phyloP scores from a whole-genome alignment of 2,888 invertebrate genomes.

The Penaeus monodon region DNA sequence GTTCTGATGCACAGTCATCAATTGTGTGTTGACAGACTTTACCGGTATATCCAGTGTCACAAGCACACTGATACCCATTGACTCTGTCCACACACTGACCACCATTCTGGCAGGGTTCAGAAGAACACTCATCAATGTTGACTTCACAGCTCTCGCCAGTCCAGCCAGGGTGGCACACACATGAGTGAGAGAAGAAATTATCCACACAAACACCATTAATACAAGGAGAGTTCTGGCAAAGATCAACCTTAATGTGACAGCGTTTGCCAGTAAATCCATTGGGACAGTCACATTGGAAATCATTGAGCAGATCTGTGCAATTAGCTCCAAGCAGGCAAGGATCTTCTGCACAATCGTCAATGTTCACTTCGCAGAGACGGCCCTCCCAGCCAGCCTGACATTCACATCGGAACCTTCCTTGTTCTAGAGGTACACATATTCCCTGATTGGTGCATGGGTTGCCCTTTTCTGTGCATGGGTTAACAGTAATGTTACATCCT shows the following conservation, averaged over 20 bases:
- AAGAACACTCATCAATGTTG: conserved; percentile 91
- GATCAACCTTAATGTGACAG: conserved; percentile 93
- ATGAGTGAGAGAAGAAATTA: conserved; percentile 86
- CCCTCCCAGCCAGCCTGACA: conserved; percentile 98
- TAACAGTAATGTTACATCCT: conserved; percentile 90
- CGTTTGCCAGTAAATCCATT: conserved; percentile 93
- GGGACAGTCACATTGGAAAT: conserved; percentile 93
- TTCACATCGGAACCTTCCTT: conserved; percentile 91
- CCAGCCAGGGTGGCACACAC: conserved; percentile 94
- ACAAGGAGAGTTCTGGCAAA: conserved; percentile 91
- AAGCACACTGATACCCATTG: conserved; percentile 86
- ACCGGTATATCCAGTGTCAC: conserved; percentile 94
- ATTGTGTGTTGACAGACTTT: conserved; percentile 92
- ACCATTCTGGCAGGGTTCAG: conserved; percentile 90
- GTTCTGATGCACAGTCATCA: conserved; percentile 89
- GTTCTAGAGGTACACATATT: conserved; percentile 88
- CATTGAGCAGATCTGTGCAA: conserved; percentile 93
- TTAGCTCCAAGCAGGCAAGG: conserved; percentile 91
- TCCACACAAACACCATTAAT: conserved; percentile 94
- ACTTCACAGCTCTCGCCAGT: conserved; percentile 84
- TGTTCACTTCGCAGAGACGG: conserved; percentile 91
- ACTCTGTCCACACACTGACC: conserved; percentile 91
- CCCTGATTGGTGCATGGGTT: conserved; percentile 94
- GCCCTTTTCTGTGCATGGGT: conserved; percentile 89
- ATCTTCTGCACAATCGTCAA: conserved; percentile 90